Percentiles rank a stretch among this genome's conserved stretches.
Evolutionary conservation across 2,888 invertebrate genomes (phyloP).

Genomic region (Noctuana brunneofusca): DNA sequence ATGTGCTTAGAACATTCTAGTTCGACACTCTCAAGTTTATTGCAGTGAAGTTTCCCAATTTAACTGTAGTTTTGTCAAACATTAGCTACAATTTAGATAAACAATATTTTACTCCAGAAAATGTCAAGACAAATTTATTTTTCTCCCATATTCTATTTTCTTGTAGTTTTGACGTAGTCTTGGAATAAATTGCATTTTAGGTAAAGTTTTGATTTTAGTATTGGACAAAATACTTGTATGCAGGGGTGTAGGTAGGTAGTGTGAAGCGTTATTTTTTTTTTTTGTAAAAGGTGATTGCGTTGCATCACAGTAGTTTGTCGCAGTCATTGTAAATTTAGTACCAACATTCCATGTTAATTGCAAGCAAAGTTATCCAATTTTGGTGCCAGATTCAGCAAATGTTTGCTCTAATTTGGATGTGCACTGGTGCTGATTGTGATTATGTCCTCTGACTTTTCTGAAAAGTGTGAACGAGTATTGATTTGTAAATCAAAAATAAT

Average conservation of each 20-base stretch:
- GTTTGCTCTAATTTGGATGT: constrained; percentile 19
- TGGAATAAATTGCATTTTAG: too few species aligned
- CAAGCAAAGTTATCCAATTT: constrained; percentile 5
- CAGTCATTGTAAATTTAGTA: not conserved
- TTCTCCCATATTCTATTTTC: too few species aligned
- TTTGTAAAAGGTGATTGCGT: too few species aligned
- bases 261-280: too few species aligned
- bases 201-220: too few species aligned
- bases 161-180: not conserved
- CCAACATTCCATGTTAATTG: not conserved
- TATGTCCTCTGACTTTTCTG: not conserved
- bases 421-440: not conserved
- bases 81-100: constrained; percentile 14
- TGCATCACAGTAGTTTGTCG: not conserved
- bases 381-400: constrained; percentile 20
- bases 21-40: constrained; percentile 14
- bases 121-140: not conserved
- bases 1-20: constrained; percentile 5
- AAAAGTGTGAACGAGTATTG: not conserved
- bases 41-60: constrained; percentile 20
- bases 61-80: constrained; percentile 16
- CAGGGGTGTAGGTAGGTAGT: too few species aligned
- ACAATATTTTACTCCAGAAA: not conserved
- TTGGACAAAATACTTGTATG: too few species aligned
- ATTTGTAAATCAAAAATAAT: too few species aligned